A percentile compares a stretch with the other conserved stretches of the same genome.
Evolutionary conservation across 2,888 invertebrate species (phyloP).

Genomic region (Calliphora vomitoria): DNA sequence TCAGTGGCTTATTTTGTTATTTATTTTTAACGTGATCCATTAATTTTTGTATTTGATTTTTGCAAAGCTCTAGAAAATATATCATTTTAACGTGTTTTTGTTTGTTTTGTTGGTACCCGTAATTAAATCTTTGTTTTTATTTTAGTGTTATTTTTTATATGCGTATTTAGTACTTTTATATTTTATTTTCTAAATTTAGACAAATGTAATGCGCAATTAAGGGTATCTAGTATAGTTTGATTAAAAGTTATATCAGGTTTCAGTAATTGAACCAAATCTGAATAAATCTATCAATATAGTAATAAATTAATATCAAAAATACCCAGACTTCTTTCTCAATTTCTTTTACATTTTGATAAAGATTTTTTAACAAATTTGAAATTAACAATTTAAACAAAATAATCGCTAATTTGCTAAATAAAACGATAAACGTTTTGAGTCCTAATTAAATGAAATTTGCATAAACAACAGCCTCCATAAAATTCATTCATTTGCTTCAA

Average conservation of each 20-base stretch:
- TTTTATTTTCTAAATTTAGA: not conserved
- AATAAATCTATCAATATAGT: no score
- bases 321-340: no score
- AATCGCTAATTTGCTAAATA: not conserved
- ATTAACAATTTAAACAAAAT: no score
- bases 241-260: no score
- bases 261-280: no score
- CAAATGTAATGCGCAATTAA: not conserved
- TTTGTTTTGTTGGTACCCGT: not conserved
- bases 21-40: slow-evolving; percentile 16
- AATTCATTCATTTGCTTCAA: no score
- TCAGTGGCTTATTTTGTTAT: not conserved
- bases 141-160: not conserved
- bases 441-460: not conserved
- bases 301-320: no score
- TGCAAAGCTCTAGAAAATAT: slow-evolving; percentile 5
- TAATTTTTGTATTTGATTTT: not conserved
- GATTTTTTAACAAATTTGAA: no score
- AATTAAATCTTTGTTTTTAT: not conserved
- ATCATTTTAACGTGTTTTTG: not conserved
- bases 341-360: no score
- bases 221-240: not conserved
- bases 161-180: not conserved
- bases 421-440: not conserved
- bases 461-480: no score